phyloP scores from a whole-genome alignment of 2,888 invertebrate species.

The Polia nebulosa region DNA sequence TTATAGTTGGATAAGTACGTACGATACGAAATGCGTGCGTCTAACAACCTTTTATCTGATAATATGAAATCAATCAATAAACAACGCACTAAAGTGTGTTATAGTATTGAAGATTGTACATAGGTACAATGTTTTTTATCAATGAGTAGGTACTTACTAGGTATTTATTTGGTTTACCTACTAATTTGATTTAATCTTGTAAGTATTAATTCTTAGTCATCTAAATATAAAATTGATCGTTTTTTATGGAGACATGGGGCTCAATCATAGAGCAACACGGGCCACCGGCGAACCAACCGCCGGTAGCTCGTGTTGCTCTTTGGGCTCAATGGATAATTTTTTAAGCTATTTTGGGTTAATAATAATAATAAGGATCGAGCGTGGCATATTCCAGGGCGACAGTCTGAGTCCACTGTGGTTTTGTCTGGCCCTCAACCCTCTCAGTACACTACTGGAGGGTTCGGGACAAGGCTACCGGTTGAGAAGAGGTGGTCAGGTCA shows the following conservation, averaged over 20 bases:
- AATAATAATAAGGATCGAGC: too few species aligned
- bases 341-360: too few species aligned
- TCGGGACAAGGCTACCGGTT: too few species aligned
- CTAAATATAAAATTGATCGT: not conserved
- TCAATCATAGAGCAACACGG: too few species aligned
- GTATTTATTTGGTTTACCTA: slow-evolving; percentile 4
- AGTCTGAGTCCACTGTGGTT: too few species aligned
- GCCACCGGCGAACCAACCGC: too few species aligned
- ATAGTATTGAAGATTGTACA: slow-evolving; percentile 6
- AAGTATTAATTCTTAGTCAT: slow-evolving; percentile 8
- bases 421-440: too few species aligned
- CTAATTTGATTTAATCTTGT: slow-evolving; percentile 2
- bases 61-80: slow-evolving; percentile 44
- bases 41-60: slow-evolving; percentile 50
- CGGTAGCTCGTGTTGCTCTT: too few species aligned
- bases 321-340: too few species aligned
- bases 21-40: slow-evolving; percentile 13
- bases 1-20: slow-evolving; percentile 11
- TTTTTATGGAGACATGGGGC: not conserved
- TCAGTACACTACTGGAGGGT: too few species aligned
- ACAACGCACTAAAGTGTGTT: slow-evolving; percentile 2
- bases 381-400: too few species aligned
- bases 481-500: too few species aligned
- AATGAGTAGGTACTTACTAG: not conserved
- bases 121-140: slow-evolving; percentile 2